Base-by-base conservation (phyloP, 2,797 vertebrate genomes). In the Myotis vivesi region DNA sequence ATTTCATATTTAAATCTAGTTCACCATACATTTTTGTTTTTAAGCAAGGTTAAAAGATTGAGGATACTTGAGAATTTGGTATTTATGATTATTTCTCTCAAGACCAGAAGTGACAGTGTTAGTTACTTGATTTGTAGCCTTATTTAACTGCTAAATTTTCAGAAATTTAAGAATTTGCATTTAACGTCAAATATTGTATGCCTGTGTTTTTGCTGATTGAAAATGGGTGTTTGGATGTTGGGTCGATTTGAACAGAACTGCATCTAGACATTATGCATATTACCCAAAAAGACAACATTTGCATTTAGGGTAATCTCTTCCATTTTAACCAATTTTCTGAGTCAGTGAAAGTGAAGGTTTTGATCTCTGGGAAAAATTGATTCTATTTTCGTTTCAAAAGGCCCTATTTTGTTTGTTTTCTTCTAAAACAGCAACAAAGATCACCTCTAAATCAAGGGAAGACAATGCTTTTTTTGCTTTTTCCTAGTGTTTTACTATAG, bases 1-100 rank as follows among this genome's bases (percentile, higher is more conserved):
- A 16, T 84, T 87, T 96, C n/a, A 73, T 72, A 46, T n/a, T 87
- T 83, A 94, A 77, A 51, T 81, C 13, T 69, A 75, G 49, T 59
- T 94, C 6, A 28, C 5, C 19, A 36, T 89, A 23, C 71, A 3
- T 76, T 87, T 87, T 87, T 83, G 41, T 87, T 92, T 95, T 80
- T 71, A 88, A 88, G 57, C 7, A 82, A 53, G 30, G 28, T 84
- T 77, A 89, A 89, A 76, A 57, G 68, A 82, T 30, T 55, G 8
- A 28, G 49, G 51, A 30, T 94, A 13, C 22, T 69, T 59, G 46
- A 92, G 68, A 92, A 82, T 55, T 92, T 92, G 49, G 19, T 38
- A 36, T 81, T 96, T 88, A 73, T 62, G n/a, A 28, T 87, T 69
- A 57, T 57, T 86, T 89, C 1, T 6, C 53, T 94, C 9, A 79